Percentiles rank a stretch among this genome's conserved stretches.
phyloP scores from a whole-genome alignment of 2,797 vertebrate genomes.

The Cheirogaleus major region DNA sequence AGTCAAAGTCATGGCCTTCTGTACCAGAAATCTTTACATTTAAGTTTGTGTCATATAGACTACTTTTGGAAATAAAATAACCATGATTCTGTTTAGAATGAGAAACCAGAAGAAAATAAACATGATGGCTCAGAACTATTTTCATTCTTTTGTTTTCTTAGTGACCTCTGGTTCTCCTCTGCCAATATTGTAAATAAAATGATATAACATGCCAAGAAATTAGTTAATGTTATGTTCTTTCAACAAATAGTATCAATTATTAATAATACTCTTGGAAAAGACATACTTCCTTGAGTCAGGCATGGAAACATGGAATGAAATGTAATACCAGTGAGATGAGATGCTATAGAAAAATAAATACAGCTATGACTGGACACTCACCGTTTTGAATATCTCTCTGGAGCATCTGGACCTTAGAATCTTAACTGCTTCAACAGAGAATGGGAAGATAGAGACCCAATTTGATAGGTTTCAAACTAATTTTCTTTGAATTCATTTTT shows the following conservation, averaged over 20 bases:
- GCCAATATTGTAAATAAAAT: neutral
- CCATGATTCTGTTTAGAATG: neutral
- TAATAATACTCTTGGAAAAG: neutral
- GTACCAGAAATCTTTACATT: neutral
- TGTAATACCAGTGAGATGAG: neutral
- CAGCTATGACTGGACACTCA: neutral
- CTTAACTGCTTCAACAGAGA: neutral
- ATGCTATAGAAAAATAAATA: neutral
- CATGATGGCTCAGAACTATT: neutral
- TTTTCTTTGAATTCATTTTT: constrained; percentile 32
- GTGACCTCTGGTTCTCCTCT: neutral
- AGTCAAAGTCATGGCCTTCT: neutral
- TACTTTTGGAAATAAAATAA: neutral
- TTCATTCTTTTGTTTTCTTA: neutral
- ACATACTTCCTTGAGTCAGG: neutral
- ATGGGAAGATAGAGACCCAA: neutral
- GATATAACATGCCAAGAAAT: neutral
- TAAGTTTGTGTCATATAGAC: neutral
- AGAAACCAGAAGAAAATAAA: neutral
- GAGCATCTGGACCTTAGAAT: neutral
- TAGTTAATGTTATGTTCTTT: neutral
- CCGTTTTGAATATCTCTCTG: neutral
- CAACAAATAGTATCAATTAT: neutral
- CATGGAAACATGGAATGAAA: neutral
- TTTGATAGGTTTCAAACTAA: constrained; percentile 21